phyloP scores from a whole-genome alignment of 2,113 vertebrate species.

The Sakesphorus luctuosus region DNA sequence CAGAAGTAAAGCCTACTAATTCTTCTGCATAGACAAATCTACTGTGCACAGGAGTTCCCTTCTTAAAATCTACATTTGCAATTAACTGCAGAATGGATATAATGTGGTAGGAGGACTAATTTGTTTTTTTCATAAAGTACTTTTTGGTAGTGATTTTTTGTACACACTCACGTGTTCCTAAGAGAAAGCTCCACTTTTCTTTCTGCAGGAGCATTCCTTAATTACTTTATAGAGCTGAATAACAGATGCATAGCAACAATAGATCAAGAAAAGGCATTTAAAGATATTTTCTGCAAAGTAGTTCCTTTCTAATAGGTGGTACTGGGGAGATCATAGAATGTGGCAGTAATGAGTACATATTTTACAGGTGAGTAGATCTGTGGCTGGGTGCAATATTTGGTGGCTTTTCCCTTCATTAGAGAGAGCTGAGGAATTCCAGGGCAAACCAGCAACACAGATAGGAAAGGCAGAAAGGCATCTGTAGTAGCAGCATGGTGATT shows the following conservation, averaged over 20 bases:
- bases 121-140: not conserved
- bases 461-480: not conserved
- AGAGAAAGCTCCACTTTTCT: slow-evolving; percentile 15
- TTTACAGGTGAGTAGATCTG: slow-evolving; percentile 34
- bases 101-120: not conserved
- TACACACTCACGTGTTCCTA: not conserved
- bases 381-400: not conserved
- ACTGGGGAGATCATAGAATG: not conserved
- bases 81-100: slow-evolving; percentile 16
- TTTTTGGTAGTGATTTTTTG: slow-evolving; percentile 7
- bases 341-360: slow-evolving; percentile 39
- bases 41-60: not conserved
- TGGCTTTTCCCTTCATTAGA: not conserved
- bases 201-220: slow-evolving; percentile 10
- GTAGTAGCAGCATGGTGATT: not conserved
- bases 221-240: slow-evolving; percentile 42
- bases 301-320: not conserved
- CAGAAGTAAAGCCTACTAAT: not conserved
- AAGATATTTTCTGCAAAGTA: not conserved
- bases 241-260: slow-evolving; percentile 13
- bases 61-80: slow-evolving; percentile 6
- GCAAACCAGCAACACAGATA: not conserved
- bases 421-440: not conserved
- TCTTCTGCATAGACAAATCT: not conserved
- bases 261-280: slow-evolving; percentile 6